Conservation (phyloP, 2,888 invertebrate species). For the Sthenelais limicola region DNA sequence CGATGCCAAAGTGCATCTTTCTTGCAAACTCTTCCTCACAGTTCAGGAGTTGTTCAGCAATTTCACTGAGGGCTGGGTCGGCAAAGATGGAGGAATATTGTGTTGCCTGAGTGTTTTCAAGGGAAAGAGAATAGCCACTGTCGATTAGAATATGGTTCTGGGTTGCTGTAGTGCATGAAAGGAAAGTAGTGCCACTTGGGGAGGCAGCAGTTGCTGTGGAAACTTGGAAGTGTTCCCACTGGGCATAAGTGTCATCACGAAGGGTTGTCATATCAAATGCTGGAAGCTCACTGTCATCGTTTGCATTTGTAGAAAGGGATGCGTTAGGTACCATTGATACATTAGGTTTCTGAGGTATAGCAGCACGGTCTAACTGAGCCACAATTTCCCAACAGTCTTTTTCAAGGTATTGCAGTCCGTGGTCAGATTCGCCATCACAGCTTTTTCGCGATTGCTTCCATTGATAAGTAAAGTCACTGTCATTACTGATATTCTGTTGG, state of each 20-base stretch:
- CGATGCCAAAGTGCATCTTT: slow-evolving; percentile 67
- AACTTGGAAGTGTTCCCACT: slow-evolving; percentile 4
- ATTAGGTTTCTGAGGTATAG: neutral
- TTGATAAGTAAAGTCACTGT: slow-evolving; percentile 22
- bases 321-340: slow-evolving; percentile 27
- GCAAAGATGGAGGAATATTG: slow-evolving; percentile 27
- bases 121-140: slow-evolving; percentile 2
- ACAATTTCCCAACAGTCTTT: slow-evolving; percentile 39
- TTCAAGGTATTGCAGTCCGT: slow-evolving; percentile 21
- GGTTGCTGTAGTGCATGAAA: slow-evolving; percentile 16
- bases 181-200: neutral
- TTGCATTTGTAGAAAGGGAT: slow-evolving; percentile 21
- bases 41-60: slow-evolving; percentile 18
- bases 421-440: slow-evolving; percentile 13
- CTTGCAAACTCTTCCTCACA: slow-evolving; percentile 66
- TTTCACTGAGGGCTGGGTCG: neutral
- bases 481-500: slow-evolving; percentile 2
- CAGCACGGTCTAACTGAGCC: slow-evolving; percentile 7
- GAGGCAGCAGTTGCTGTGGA: neutral
- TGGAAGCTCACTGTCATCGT: slow-evolving; percentile 11
- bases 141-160: slow-evolving; percentile 1
- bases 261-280: slow-evolving; percentile 13
- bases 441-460: slow-evolving; percentile 32
- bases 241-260: neutral
- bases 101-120: neutral